A percentile compares a stretch with the other conserved stretches of the same genome.
Conservation (phyloP, 2,113 vertebrate genomes). For the Bubo scandiacus region DNA sequence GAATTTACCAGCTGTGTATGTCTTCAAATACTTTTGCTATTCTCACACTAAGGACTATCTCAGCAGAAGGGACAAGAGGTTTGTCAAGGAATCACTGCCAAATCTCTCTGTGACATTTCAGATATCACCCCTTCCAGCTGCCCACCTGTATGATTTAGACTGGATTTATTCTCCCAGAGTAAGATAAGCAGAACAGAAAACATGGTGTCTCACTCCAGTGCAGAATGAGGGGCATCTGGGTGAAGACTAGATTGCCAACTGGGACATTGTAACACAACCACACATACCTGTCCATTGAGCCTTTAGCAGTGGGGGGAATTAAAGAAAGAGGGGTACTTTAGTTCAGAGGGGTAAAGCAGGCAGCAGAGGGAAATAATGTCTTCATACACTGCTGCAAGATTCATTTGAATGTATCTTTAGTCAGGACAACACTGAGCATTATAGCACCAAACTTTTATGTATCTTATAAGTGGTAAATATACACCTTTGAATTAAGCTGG, state of each 20-base stretch:
- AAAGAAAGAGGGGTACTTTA: background rate
- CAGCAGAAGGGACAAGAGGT: background rate
- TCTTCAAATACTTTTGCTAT: background rate
- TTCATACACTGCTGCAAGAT: background rate
- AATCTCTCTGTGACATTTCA: background rate
- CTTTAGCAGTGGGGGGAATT: background rate
- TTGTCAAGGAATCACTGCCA: background rate
- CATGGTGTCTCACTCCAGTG: background rate
- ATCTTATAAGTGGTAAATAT: background rate
- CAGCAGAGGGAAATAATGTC: background rate
- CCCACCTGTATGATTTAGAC: background rate
- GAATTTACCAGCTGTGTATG: background rate
- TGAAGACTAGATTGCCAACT: background rate
- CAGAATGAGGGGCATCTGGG: background rate
- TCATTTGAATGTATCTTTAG: background rate
- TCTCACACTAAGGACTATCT: background rate
- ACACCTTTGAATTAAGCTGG: background rate
- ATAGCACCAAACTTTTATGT: background rate
- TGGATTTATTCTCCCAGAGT: background rate
- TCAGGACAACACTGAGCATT: background rate
- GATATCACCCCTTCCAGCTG: background rate
- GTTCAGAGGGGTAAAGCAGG: background rate
- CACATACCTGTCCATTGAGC: background rate
- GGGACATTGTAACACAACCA: background rate
- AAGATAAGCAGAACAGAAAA: background rate